Base-by-base conservation (phyloP, 1,140 invertebrate genomes). In the Drosophila yakuba region DNA sequence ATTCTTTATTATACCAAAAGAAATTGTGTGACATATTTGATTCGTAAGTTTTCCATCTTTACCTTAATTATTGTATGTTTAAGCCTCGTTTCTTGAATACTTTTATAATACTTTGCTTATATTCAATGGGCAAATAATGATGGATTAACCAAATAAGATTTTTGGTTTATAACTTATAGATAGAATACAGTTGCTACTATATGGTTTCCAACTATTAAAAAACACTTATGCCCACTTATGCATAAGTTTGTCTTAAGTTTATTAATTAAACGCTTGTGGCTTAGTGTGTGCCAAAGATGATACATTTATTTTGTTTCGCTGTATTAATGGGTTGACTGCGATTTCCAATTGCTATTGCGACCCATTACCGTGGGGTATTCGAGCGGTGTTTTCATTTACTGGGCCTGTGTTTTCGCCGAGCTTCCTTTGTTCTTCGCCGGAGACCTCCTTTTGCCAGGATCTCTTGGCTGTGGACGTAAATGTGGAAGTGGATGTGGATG, bases 321-420 rank as follows among this genome's bases (percentile, higher is more conserved):
- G 59, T 76, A 74, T 75, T 74, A 78, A 86, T 75, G 45, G 63
- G 41, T 39, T 39, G 38, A 14, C 14, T 32, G 28, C 28, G 28
- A 32, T 12, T 43, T 15, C 41, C n/a, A 69, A 69, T 44, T 38
- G 41, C 41, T 15, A 69, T 51, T 38, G 63, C 79, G 72, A 79
- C 83, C 79, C 83, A 86, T 86, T 86, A 88, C 83, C 75, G 83
- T 86, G 83, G 83, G 79, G 79, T 76, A 86, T 76, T 62, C 62
- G 41, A 62, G 77, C 64, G 41, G 67, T 86, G 63, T 73, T 82
- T 79, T 80, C 72, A 80, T 83, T 88, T 74, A 82, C 76, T 83
- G 62, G 48, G 17, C 11, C 17, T 48, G 45, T 32, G 38, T 23
- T 23, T 15, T 36, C 35, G 35, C 14, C 36, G 51, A 12, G n/a